phyloP scores from a whole-genome alignment of 2,888 invertebrate species.

The Hofmannophila pseudospretella region DNA sequence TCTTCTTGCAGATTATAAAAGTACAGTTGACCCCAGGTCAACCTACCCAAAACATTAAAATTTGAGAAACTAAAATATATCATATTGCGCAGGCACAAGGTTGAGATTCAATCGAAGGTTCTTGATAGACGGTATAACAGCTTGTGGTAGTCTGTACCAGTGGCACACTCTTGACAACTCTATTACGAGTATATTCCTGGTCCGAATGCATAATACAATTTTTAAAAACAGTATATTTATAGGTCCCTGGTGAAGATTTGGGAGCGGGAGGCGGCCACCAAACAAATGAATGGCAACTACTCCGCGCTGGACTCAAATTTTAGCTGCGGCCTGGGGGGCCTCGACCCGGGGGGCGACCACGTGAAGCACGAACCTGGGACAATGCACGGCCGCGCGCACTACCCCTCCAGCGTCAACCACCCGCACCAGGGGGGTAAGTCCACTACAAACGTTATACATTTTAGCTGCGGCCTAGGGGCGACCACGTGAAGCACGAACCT shows the following conservation, averaged over 20 bases:
- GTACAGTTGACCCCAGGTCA: no score
- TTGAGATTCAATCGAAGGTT: no score
- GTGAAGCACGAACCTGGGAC: slow-evolving; percentile 64
- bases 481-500: slow-evolving; percentile 64
- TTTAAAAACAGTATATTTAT: no score
- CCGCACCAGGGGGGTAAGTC: slow-evolving; percentile 58
- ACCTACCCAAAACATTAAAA: no score
- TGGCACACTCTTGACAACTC: no score
- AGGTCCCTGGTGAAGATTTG: slow-evolving; percentile 89
- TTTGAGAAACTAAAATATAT: no score
- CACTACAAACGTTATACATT: neutral
- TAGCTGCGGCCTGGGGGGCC: slow-evolving; percentile 82
- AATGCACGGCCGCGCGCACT: slow-evolving; percentile 53
- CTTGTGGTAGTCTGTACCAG: no score
- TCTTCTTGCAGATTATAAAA: no score
- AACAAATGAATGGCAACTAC: slow-evolving; percentile 72
- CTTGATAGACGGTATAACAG: no score
- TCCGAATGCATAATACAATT: no score
- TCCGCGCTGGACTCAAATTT: slow-evolving; percentile 77
- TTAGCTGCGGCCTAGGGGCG: slow-evolving; percentile 17
- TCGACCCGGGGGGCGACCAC: slow-evolving; percentile 80
- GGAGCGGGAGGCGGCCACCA: slow-evolving; percentile 84
- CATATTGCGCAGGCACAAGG: no score
- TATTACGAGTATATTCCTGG: no score
- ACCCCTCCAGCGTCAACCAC: slow-evolving; percentile 52